Base-by-base conservation (phyloP, 2,888 invertebrate species). In the Hypsopygia costalis region DNA sequence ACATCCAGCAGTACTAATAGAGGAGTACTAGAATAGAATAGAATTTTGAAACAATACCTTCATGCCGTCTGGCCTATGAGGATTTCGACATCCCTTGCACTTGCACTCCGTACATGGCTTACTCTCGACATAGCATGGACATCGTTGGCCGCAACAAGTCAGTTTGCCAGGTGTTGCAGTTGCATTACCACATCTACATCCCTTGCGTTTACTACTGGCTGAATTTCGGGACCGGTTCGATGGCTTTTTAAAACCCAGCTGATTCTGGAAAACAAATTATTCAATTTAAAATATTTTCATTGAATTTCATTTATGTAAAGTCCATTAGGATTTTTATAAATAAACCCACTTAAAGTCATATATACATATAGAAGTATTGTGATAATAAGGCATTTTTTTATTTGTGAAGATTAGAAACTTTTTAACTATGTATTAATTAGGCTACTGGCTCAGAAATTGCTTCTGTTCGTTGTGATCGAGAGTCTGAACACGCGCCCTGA, bases 21-120 rank as follows among this genome's bases (percentile, higher is more conserved):
- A n/a, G n/a, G n/a, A n/a, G n/a, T n/a, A n/a, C n/a, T n/a, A n/a
- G n/a, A n/a, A n/a, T n/a, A n/a, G n/a, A n/a, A n/a, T n/a, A n/a
- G n/a, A 20, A n/a, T 11, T 7, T 11, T 11, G 25, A 35, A 21
- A 40, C 3, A 29, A 40, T 69, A 94, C 94, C 91, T 95, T 95
- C 61, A 94, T 92, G 41, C 95, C 95, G 72, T 94, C 94, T 36
- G 94, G 92, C 51, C 93, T 91, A 64, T 96, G 95, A 1, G 98
- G 97, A 89, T 98, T 98, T 58, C 97, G 90, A 74, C 98, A 98
- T 1, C 97, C 97, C 67, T 95, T 92, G 81, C 98, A 98, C 72
- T 95, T 94, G 81, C 98, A 98, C 59, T 95, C 95, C 4, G 94
- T 90, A 69, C 98, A 98, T 0, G 96, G 94, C 72, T 95, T 95